These are phyloP conservation scores for Cheilosia vernalis DNA, from an alignment of 2,888 invertebrate species.

Conservation along the genomic window DNA sequence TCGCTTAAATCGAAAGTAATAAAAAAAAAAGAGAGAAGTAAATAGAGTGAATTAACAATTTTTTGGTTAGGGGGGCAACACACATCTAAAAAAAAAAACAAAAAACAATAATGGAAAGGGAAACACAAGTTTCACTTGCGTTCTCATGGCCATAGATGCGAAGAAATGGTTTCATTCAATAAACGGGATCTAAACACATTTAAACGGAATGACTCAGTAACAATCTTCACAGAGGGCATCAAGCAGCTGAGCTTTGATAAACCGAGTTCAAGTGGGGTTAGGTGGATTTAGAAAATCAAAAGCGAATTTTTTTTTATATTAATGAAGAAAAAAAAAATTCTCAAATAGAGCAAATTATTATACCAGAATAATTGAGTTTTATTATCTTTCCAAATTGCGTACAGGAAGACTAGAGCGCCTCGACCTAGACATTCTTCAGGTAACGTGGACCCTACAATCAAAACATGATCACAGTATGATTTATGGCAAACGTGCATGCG, in stretches of 20 bases:
- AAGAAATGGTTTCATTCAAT: not conserved
- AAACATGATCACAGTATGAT: too few species aligned
- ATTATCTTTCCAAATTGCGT: too few species aligned
- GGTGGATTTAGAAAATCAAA: not conserved
- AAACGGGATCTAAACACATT: not conserved
- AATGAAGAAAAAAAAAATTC: too few species aligned
- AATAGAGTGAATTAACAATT: slow-evolving; percentile 1
- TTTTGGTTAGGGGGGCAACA: not conserved
- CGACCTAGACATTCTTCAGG: too few species aligned
- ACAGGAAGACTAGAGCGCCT: too few species aligned
- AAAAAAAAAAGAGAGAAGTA: not conserved
- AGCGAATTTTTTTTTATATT: not conserved
- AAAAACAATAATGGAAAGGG: not conserved
- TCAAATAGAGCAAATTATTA: too few species aligned
- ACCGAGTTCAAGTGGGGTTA: not conserved
- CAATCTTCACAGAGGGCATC: not conserved
- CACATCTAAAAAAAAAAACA: not conserved
- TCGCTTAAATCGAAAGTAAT: slow-evolving; percentile 11
- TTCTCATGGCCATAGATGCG: not conserved
- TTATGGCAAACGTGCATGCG: too few species aligned
- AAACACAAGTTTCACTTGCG: slow-evolving; percentile 15
- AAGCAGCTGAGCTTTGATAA: slow-evolving; percentile 7
- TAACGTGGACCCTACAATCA: too few species aligned
- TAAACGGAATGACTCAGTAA: not conserved
- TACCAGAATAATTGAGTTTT: too few species aligned